Percentiles rank a stretch among this genome's conserved stretches.
Conservation (phyloP, 2,113 vertebrate genomes). For the Eidolon helvum region DNA sequence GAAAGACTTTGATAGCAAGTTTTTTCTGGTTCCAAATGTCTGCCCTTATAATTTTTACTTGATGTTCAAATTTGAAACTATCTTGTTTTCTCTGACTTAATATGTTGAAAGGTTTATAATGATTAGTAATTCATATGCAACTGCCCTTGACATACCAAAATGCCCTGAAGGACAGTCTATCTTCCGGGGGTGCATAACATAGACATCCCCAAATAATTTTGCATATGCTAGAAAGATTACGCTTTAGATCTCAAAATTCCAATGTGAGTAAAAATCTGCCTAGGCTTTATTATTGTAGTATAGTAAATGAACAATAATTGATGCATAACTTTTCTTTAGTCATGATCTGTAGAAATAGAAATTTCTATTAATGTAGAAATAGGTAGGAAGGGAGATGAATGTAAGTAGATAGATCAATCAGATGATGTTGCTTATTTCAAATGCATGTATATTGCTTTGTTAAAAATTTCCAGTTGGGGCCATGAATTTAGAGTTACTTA, state of each 20-base stretch:
- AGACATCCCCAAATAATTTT: neutral
- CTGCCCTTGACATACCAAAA: neutral
- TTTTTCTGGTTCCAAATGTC: neutral
- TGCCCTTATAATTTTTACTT: neutral
- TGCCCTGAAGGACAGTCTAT: neutral
- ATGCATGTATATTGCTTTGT: neutral
- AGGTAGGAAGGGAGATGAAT: neutral
- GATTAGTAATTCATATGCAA: neutral
- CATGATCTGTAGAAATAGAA: neutral
- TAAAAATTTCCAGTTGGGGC: neutral
- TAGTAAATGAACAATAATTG: neutral
- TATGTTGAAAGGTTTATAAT: neutral
- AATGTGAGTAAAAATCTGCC: neutral
- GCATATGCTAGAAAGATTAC: neutral
- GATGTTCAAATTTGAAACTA: neutral
- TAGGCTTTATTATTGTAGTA: neutral
- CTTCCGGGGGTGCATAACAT: neutral
- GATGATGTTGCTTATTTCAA: constrained; percentile 3
- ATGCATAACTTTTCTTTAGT: neutral
- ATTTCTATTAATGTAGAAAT: neutral
- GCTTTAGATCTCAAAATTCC: neutral
- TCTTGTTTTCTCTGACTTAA: neutral
- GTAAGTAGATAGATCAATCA: neutral
- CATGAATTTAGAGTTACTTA: neutral
- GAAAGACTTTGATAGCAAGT: neutral